Base-by-base conservation (phyloP, 2,113 vertebrate genomes). In the Periophthalmodon schlosseri region DNA sequence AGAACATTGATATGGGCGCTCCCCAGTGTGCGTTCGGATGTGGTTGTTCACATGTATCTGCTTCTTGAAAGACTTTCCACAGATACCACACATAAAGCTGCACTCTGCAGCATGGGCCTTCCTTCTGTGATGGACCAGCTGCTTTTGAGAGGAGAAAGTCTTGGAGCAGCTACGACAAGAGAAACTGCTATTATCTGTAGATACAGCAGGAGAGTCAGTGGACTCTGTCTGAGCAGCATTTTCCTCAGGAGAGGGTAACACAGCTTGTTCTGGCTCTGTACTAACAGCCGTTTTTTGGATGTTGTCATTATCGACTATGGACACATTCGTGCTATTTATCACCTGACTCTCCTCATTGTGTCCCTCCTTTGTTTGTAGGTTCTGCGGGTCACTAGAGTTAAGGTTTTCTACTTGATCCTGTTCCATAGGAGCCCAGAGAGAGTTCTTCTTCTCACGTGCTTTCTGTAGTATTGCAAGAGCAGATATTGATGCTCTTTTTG, bases 1-100 rank as follows among this genome's bases (percentile, higher is more conserved):
- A 0, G 93, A 91, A 68, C 96, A 97, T 84, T 95, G 95, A 87
- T 95, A 97, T 0, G 96, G 96, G 8, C 95, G 91, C 82, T 97
- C 96, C 0, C 96, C 96, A 0, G 96, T 98, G 69, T 98, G 96
- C 0, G 95, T 97, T 23, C 96, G 94, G 66, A 96, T 89, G 85
- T 98, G 96, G 79, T 96, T 96, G 4, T 93, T 93, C 23, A 97
- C 92, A 0, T 97, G 95, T 46, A 96, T 94, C 78, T 94, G 93
- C 88, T 96, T 96, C 88, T 95, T 96, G 71, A 97, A 97, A 23
- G 93, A 90, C 84, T 95, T 96, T 16, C 93, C 93, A 0, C 96
- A 97, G 13, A 96, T 82, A 12, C 91, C 93, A 0, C 96, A 97
- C 8, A 93, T 73, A 72, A 96, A 96, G 77, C 91, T 90, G 5